Base-by-base conservation (phyloP, 2,888 invertebrate species). In the Hypolimnas misippus region DNA sequence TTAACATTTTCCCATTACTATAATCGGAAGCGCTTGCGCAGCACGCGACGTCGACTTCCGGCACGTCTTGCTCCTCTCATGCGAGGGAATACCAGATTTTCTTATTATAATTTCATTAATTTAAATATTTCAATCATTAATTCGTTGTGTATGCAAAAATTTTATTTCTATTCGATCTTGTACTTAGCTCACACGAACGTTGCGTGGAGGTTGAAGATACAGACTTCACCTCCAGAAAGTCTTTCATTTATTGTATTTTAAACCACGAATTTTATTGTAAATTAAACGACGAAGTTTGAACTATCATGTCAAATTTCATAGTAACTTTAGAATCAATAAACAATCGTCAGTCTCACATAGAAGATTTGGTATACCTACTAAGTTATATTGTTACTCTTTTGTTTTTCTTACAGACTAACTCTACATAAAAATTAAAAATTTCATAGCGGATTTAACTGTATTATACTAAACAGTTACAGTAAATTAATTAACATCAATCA, bases 41-140 rank as follows among this genome's bases (percentile, higher is more conserved):
- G 76, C 82, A 82, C 81, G 83, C 80, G 78, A 77, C 75, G 29
- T 19, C n/a, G 75, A 78, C 82, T 83, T 86, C 85, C 83, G 83
- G 80, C 80, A 80, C 77, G 80, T 71, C 80, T 75, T 67, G 68
- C 62, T 76, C 72, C 73, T 76, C 77, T 81, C 81, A 70, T 79
- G 80, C 83, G 80, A 70, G 73, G 77, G 81, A 73, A 60, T 68
- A 62, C 57, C 67, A 56, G 44, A 59, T 52, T 42, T 33, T 25
- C 33, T 44, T 42, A 21, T 35, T 46, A 46, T 14, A 21, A 38
- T 53, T 29, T 57, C 49, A 57, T 50, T 57, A 35, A 35, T 35
- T 35, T 12, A 35, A 35, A 35, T 35, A 35, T 35, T 33, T 3
- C n/a, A 35, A 12, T 35, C 12, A 35, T 12, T n/a, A 1, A 35